Percentiles rank a stretch among this genome's conserved stretches.
These are phyloP conservation scores for Plutomurus gul DNA, from an alignment of 1,140 invertebrate species.

Conservation along the genomic window DNA sequence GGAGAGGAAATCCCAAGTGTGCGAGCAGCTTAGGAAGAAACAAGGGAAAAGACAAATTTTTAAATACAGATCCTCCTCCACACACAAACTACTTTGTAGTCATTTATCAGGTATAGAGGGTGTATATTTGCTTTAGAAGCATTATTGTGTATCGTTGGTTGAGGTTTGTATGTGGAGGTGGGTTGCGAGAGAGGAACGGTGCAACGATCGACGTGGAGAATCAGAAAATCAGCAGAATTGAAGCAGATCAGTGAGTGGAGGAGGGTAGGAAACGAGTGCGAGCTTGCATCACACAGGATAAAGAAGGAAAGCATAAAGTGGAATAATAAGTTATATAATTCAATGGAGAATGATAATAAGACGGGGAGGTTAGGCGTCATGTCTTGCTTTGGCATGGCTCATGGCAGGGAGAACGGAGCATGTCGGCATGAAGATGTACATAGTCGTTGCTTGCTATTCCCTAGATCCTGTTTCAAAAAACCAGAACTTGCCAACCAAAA, in stretches of 20 bases:
- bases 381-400: neutral
- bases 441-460: conserved; percentile 2
- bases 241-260: conserved; percentile 5
- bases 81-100: no score
- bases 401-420: conserved; percentile 10
- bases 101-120: neutral
- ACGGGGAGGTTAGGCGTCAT: neutral
- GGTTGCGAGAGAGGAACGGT: neutral
- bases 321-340: neutral
- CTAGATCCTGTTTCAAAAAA: conserved; percentile 27
- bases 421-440: conserved; percentile 8
- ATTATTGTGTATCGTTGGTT: neutral
- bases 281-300: no score
- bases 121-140: neutral
- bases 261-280: no score
- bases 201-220: conserved; percentile 2
- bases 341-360: neutral
- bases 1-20: no score
- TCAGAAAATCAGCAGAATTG: conserved; percentile 9
- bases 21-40: no score
- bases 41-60: no score
- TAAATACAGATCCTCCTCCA: no score
- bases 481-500: conserved; percentile 17
- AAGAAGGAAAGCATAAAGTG: neutral
- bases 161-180: neutral